Conservation (phyloP, 1,140 invertebrate species). For the Meloidogyne floridensis region DNA sequence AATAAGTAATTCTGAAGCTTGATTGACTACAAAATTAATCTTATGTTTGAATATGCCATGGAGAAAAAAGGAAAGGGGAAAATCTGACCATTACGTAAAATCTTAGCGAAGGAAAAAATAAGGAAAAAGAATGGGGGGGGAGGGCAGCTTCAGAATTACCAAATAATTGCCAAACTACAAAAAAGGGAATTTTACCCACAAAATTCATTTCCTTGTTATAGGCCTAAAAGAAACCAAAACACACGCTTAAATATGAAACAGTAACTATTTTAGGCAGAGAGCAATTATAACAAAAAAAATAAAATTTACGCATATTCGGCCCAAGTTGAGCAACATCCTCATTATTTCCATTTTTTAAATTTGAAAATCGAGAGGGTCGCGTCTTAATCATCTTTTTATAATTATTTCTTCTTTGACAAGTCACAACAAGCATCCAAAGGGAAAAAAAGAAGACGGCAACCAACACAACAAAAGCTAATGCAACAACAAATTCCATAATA, state of each 20-base stretch:
- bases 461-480: slow-evolving; percentile 52
- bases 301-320: slow-evolving; percentile 56
- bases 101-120: too few relatives aligned
- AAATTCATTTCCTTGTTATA: too few relatives aligned
- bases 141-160: too few relatives aligned
- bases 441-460: slow-evolving; percentile 60
- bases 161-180: too few relatives aligned
- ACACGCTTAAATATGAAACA: neutral
- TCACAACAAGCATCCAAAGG: slow-evolving; percentile 47
- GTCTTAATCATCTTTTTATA: slow-evolving; percentile 47
- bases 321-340: slow-evolving; percentile 56
- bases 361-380: slow-evolving; percentile 55
- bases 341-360: slow-evolving; percentile 54
- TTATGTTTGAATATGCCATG: too few relatives aligned
- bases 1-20: too few relatives aligned
- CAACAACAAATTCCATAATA: slow-evolving; percentile 58
- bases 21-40: too few relatives aligned
- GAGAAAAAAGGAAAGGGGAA: too few relatives aligned
- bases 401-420: slow-evolving; percentile 57
- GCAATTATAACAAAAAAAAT: neutral
- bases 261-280: too few relatives aligned
- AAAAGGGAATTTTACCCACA: too few relatives aligned
- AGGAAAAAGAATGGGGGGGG: too few relatives aligned
- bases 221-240: neutral
- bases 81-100: too few relatives aligned